Evolutionary conservation across 2,888 invertebrate genomes (phyloP), one percentile per base, ranked within the genome.

Genomic region (Dascillus cervinus): DNA sequence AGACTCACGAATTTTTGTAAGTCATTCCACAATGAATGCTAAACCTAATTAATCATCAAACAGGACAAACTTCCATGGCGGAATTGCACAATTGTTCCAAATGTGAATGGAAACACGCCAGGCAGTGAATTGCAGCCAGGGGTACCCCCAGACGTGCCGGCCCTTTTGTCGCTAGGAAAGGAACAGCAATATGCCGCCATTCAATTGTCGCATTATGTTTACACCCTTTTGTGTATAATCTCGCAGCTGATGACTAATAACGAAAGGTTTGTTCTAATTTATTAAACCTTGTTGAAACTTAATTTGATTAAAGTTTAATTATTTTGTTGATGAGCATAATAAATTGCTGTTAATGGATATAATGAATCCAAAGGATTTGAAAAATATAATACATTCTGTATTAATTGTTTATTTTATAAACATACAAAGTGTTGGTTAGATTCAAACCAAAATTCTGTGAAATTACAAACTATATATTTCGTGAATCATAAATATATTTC

Each of bases 181-280:
- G 79, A 79, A 50, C 78, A 77, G 50, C 76, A 77, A 52, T 73
- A 82, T 54, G 84, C 85, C 3, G 86, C 87, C 22, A 70, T 88
- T 29, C 82, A 84, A 55, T 68, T 92, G 30, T 85, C 88, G 23
- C 87, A 89, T 62, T 84, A 90, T 49, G 79, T 92, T 25, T 88
- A 91, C 62, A 87, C 85, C 11, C 70, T 92, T 39, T 75, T 89
- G 12, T 87, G 87, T 55, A 84, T 91, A 47, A 86, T 90, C 48
- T 86, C 85, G 53, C 88, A 89, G 59, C 82, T 91, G 54, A 84
- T 89, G 69, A 91, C 91, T 3, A 85, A 83, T 5, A 87, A 91
- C 55, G 85, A 87, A 55, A 81, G 78, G 78, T 77, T 49, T 52
- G 38, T 34, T 41, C 13, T 15, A 13, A 21, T n/a, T n/a, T n/a